Evolutionary conservation across 1,140 invertebrate genomes (phyloP).

Genomic region (Cherax quadricarinatus): DNA sequence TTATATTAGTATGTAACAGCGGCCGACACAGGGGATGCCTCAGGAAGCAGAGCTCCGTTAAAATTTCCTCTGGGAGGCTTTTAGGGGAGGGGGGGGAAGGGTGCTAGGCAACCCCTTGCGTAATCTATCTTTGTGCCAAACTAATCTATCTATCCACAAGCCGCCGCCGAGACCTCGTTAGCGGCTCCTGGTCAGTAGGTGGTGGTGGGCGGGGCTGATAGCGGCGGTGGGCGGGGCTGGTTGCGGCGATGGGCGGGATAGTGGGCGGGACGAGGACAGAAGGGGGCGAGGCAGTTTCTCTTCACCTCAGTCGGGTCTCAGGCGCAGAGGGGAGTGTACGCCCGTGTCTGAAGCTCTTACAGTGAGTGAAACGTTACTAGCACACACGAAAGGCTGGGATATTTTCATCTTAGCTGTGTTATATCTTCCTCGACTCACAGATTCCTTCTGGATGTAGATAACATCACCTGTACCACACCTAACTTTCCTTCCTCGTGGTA

Average conservation of each 20-base stretch:
- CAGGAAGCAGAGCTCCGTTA: background rate
- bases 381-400: background rate
- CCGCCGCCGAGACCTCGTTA: constrained; percentile 42
- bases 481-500: background rate
- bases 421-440: background rate
- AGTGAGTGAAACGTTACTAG: constrained; percentile 31
- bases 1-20: too few species aligned
- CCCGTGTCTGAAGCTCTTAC: constrained; percentile 49
- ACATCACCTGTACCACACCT: too few species aligned
- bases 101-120: constrained; percentile 16
- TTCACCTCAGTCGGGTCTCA: constrained; percentile 42
- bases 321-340: constrained; percentile 33
- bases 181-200: constrained; percentile 45
- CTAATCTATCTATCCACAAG: constrained; percentile 58
- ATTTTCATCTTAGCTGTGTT: background rate
- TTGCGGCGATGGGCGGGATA: constrained; percentile 13
- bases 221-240: constrained; percentile 18
- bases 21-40: too few species aligned
- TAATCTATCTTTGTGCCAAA: constrained; percentile 47
- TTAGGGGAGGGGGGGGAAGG: background rate
- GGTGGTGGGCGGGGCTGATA: constrained; percentile 34
- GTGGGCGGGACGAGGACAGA: background rate
- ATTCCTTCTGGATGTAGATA: too few species aligned
- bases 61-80: background rate
- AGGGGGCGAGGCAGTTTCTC: background rate